These are phyloP conservation scores for Temnothorax unifasciatus DNA, from an alignment of 2,888 invertebrate species.

Conservation along the genomic window DNA sequence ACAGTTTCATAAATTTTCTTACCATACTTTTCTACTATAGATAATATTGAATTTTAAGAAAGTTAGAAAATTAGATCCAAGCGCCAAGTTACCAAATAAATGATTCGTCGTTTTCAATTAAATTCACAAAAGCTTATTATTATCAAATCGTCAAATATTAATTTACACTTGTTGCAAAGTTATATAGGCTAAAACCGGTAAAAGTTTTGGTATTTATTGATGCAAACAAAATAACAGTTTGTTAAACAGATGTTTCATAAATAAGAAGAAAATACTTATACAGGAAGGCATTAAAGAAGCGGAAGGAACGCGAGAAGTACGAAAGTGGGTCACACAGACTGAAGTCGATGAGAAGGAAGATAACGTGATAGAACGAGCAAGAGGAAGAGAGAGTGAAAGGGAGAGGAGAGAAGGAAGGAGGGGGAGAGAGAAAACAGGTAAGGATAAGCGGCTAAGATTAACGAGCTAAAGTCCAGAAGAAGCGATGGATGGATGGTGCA, in stretches of 20 bases:
- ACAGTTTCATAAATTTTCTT: background rate
- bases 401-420: background rate
- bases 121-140: constrained; percentile 1
- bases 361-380: constrained; percentile 32
- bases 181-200: background rate
- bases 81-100: background rate
- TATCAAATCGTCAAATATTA: constrained; percentile 6
- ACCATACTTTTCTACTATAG: background rate
- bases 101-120: background rate
- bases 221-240: background rate
- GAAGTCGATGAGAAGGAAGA: constrained; percentile 46
- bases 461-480: constrained; percentile 54
- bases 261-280: constrained; percentile 29
- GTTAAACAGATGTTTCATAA: constrained; percentile 32
- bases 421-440: constrained; percentile 2
- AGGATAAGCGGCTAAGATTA: constrained; percentile 55
- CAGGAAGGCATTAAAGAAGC: constrained; percentile 38
- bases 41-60: background rate
- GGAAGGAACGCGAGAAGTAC: constrained; percentile 37
- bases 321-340: constrained; percentile 47
- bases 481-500: constrained; percentile 56
- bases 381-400: background rate
- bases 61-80: background rate
- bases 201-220: background rate
- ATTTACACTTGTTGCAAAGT: background rate